Evolutionary conservation across 1,140 invertebrate genomes (phyloP).

Genomic region (Orchesella cincta): DNA sequence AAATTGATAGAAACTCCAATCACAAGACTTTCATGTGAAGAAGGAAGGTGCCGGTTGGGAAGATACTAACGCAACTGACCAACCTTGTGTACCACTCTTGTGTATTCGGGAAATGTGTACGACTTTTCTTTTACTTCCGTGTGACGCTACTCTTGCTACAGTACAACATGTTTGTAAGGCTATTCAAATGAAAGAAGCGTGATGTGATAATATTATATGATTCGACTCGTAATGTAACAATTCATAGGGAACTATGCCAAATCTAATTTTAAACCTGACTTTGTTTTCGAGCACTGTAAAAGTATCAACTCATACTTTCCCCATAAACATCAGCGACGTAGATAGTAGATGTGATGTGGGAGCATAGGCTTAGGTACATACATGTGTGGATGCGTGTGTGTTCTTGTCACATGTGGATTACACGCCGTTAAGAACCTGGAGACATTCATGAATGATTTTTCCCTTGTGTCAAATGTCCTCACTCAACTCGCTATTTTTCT

Average conservation of each 20-base stretch:
- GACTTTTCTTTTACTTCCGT: not conserved
- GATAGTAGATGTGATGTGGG: not conserved
- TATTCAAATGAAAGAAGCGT: too few species aligned
- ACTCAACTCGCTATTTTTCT: not conserved
- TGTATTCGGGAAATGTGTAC: not conserved
- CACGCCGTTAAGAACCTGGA: not conserved
- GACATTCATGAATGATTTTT: not conserved
- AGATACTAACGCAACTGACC: not conserved
- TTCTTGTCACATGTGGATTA: not conserved
- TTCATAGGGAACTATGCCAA: slow-evolving; percentile 10
- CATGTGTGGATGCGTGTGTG: not conserved
- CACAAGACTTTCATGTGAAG: not conserved
- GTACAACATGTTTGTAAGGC: not conserved
- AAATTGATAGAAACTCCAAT: not conserved
- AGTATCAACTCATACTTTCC: too few species aligned
- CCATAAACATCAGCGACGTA: too few species aligned
- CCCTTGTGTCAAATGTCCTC: too few species aligned
- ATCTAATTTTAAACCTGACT: slow-evolving; percentile 16
- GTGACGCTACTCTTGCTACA: not conserved
- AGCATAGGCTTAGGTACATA: not conserved
- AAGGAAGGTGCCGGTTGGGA: not conserved
- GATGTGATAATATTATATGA: not conserved
- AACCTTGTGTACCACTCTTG: not conserved
- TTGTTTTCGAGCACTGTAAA: not conserved
- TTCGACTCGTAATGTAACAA: not conserved